Conservation (phyloP, 1,140 invertebrate species). For the Dufourea novaeangliae region DNA sequence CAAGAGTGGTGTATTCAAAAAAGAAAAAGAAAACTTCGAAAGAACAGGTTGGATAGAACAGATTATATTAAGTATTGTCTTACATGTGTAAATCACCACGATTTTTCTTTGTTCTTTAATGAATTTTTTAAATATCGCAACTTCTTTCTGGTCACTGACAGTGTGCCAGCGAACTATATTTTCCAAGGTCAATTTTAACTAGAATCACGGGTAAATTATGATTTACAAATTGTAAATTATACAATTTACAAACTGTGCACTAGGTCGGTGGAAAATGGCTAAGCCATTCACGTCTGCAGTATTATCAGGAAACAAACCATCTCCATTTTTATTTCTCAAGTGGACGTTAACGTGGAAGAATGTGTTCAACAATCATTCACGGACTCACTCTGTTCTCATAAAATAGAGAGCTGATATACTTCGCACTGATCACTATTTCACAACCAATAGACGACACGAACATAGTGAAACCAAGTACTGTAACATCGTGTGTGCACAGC, state of each 20-base stretch:
- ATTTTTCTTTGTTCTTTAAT: not conserved
- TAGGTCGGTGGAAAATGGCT: too few relatives aligned
- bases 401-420: not conserved
- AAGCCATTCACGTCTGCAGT: too few relatives aligned
- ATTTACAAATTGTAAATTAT: not conserved
- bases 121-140: not conserved
- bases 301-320: too few relatives aligned
- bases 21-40: too few relatives aligned
- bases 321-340: too few relatives aligned
- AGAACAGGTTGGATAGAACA: too few relatives aligned
- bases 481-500: not conserved
- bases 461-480: not conserved
- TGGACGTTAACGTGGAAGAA: too few relatives aligned
- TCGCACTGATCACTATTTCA: not conserved
- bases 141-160: not conserved
- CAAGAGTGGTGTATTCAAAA: too few relatives aligned
- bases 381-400: not conserved
- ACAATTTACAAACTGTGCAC: not conserved
- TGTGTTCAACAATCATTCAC: too few relatives aligned
- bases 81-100: not conserved
- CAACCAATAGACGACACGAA: not conserved
- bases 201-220: not conserved
- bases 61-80: not conserved
- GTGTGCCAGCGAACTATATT: not conserved
- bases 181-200: not conserved